Evolutionary conservation across 2,888 invertebrate genomes (phyloP), one percentile per base, ranked within the genome.

Genomic region (Apamea crenata): DNA sequence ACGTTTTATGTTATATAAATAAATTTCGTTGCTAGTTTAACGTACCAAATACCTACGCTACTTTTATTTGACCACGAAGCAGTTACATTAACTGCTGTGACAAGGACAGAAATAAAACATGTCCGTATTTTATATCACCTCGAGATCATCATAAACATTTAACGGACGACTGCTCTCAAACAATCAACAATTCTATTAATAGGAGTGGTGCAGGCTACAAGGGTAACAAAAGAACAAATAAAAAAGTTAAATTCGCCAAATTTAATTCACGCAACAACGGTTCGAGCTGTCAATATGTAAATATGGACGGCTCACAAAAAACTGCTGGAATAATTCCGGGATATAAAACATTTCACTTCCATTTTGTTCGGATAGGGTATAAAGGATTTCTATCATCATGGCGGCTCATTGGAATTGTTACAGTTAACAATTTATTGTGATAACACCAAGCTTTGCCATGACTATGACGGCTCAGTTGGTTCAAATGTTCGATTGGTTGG

Each of bases 251-350:
- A 81, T 78, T 47, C 63, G 74, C 29, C 66, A 74, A 85, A 82
- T 88, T 89, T 80, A 89, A 88, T 85, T 89, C 73, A 80, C 76
- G 76, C 77, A 76, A 79, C 81, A 82, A 61, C 78, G 85, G 74
- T 69, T 71, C 29, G 77, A 66, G 80, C 85, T 74, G 87, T 89
- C 86, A 83, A 79, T 88, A 89, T 88, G 88, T 85, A 83, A 89
- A 88, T 88, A 81, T 80, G 79, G 70, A 76, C 40, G 63, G 74
- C 40, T 79, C 81, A 72, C 81, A 78, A 79, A 81, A 76, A 81
- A 79, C 79, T 69, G 81, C 44, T 69, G 66, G 77, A 74, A 81
- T 85, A 80, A 82, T 86, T 78, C 56, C 74, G n/a, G 66, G 36
- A 72, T 44, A 83, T 75, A 78, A 76, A 83, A 86, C 70, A 79